Evolutionary conservation across 2,113 vertebrate genomes (phyloP).

Genomic region (Myotis brandtii): DNA sequence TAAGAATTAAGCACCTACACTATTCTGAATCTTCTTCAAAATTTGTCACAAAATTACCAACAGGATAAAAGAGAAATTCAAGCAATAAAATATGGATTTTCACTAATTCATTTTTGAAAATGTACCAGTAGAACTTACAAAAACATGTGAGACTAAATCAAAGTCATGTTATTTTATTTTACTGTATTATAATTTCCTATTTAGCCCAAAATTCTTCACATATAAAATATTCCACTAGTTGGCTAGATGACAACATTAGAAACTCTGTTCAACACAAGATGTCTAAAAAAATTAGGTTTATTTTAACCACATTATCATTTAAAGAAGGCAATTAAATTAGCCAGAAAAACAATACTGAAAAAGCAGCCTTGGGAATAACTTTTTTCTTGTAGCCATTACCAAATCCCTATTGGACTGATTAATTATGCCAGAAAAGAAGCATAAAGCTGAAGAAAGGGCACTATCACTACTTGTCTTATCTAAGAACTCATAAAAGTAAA

Average conservation of each 20-base stretch:
- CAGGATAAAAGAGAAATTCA: not conserved
- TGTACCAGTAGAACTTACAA: constrained; percentile 3
- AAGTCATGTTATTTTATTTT: not conserved
- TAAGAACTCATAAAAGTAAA: constrained; percentile 64
- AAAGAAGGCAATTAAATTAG: constrained; percentile 72
- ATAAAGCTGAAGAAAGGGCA: constrained; percentile 45
- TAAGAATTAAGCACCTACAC: not conserved
- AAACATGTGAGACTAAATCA: not conserved
- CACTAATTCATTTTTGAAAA: constrained; percentile 23
- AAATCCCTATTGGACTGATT: constrained; percentile 55
- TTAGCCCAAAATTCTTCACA: constrained; percentile 22
- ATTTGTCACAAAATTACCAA: not conserved
- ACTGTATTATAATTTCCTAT: constrained; percentile 22
- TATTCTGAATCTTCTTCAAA: not conserved
- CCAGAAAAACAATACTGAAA: constrained; percentile 64
- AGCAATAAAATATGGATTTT: not conserved
- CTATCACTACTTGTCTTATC: not conserved
- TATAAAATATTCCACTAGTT: constrained; percentile 54
- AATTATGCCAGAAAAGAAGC: constrained; percentile 51
- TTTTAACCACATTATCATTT: constrained; percentile 71
- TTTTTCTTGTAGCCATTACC: constrained; percentile 48
- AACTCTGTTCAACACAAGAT: constrained; percentile 56
- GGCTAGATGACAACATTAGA: not conserved
- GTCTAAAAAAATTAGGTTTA: constrained; percentile 60
- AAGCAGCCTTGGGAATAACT: constrained; percentile 66